A percentile compares a stretch with the other conserved stretches of the same genome.
These are phyloP conservation scores for Microctonus hyperodae DNA, from an alignment of 2,888 invertebrate genomes.

Conservation along the genomic window DNA sequence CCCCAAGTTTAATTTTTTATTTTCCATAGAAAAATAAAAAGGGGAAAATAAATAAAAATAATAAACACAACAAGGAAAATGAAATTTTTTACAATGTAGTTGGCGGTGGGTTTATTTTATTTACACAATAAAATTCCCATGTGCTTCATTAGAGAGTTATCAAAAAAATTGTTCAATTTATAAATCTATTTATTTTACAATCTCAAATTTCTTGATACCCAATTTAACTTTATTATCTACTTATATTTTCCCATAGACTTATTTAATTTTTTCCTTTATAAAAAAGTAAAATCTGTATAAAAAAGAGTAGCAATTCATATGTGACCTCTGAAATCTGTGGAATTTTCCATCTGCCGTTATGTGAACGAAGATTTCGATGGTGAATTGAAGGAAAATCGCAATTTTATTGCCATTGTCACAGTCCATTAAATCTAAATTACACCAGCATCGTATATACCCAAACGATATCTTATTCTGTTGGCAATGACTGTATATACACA, in stretches of 20 bases:
- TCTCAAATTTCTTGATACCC: background rate
- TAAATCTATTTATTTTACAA: background rate
- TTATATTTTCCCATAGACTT: background rate
- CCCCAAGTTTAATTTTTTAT: background rate
- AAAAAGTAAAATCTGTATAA: too few relatives aligned
- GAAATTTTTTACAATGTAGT: background rate
- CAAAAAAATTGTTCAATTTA: background rate
- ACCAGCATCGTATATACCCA: constrained; percentile 11
- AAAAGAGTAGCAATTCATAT: background rate
- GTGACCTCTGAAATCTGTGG: constrained; percentile 6
- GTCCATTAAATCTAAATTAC: constrained; percentile 44
- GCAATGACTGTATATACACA: background rate
- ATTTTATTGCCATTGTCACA: constrained; percentile 42
- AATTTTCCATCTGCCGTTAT: constrained; percentile 22
- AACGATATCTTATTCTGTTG: constrained; percentile 8
- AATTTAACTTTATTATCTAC: background rate
- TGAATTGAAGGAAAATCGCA: constrained; percentile 34
- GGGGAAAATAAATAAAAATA: background rate
- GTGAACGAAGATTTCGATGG: constrained; percentile 19
- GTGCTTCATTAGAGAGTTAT: background rate
- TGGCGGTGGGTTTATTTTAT: background rate
- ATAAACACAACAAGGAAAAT: background rate
- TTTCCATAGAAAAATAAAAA: background rate
- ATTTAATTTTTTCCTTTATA: too few relatives aligned
- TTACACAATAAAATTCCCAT: background rate